These are phyloP conservation scores for Hyles euphorbiae DNA, from an alignment of 1,140 invertebrate genomes.

Conservation along the genomic window DNA sequence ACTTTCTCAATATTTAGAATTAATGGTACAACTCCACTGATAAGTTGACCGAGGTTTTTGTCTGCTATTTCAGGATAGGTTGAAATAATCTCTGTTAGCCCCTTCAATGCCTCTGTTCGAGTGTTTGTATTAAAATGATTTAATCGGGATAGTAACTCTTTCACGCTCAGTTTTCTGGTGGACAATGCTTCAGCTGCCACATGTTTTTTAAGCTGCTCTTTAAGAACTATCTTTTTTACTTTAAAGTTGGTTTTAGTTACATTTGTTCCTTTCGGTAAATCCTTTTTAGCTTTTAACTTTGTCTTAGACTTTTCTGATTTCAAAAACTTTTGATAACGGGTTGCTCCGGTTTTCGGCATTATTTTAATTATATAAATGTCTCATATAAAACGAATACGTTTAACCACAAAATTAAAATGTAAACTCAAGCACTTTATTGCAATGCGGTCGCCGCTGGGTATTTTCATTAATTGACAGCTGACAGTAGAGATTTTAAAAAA, in stretches of 20 bases:
- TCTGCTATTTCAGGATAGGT: slow-evolving; percentile 75
- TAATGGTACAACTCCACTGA: slow-evolving; percentile 82
- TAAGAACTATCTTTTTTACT: slow-evolving; percentile 89
- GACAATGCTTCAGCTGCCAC: slow-evolving; percentile 79
- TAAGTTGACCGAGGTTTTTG: slow-evolving; percentile 79
- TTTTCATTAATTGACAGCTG: too few relatives aligned
- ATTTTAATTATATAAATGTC: not conserved
- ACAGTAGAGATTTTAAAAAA: too few relatives aligned
- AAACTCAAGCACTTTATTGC: too few relatives aligned
- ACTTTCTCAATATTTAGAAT: slow-evolving; percentile 83
- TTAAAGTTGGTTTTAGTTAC: slow-evolving; percentile 92
- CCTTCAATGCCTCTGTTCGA: slow-evolving; percentile 81
- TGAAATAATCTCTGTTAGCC: slow-evolving; percentile 82
- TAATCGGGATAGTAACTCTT: slow-evolving; percentile 85
- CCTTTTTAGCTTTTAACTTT: slow-evolving; percentile 82
- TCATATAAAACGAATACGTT: too few relatives aligned
- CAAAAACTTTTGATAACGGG: slow-evolving; percentile 80
- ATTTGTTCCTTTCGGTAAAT: slow-evolving; percentile 87
- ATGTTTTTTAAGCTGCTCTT: slow-evolving; percentile 83
- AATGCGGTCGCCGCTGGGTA: too few relatives aligned
- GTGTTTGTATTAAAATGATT: slow-evolving; percentile 86
- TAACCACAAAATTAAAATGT: not conserved
- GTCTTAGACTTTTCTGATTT: slow-evolving; percentile 87
- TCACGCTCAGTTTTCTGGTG: slow-evolving; percentile 83
- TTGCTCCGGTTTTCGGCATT: slow-evolving; percentile 64